Conservation (phyloP, 2,888 invertebrate species). For the Drosophila kuntzei region DNA sequence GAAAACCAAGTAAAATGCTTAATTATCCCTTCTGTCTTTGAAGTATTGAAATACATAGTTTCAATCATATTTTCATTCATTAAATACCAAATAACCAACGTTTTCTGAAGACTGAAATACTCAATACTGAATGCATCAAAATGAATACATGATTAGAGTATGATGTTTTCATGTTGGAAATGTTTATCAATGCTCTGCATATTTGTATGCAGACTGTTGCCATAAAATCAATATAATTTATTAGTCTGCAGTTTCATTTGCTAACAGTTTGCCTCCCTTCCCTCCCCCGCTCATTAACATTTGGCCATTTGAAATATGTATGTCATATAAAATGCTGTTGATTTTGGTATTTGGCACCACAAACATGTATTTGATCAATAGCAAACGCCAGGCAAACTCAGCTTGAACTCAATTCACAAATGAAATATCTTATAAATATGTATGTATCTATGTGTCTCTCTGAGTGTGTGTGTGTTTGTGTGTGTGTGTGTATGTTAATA, state of each 20-base stretch:
- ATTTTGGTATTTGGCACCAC: slow-evolving; percentile 56
- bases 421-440: slow-evolving; percentile 56
- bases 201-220: slow-evolving; percentile 1
- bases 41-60: background rate
- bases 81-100: background rate
- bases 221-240: slow-evolving; percentile 22
- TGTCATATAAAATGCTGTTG: slow-evolving; percentile 30
- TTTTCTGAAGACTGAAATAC: background rate
- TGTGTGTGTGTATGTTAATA: slow-evolving; percentile 43
- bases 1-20: background rate
- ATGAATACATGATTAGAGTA: background rate
- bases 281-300: slow-evolving; percentile 7
- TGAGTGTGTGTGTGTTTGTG: slow-evolving; percentile 13
- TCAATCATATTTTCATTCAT: background rate
- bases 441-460: slow-evolving; percentile 1
- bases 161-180: slow-evolving; percentile 12
- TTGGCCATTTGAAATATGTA: slow-evolving; percentile 18
- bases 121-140: slow-evolving; percentile 1
- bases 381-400: slow-evolving; percentile 34
- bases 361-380: slow-evolving; percentile 62
- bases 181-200: slow-evolving; percentile 7
- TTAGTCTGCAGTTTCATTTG: slow-evolving; percentile 20
- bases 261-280: slow-evolving; percentile 15
- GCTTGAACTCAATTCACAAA: slow-evolving; percentile 49
- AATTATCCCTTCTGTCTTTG: background rate